Evolutionary conservation across 2,888 invertebrate genomes (phyloP).

Genomic region (Lordiphosa andalusiaca): DNA sequence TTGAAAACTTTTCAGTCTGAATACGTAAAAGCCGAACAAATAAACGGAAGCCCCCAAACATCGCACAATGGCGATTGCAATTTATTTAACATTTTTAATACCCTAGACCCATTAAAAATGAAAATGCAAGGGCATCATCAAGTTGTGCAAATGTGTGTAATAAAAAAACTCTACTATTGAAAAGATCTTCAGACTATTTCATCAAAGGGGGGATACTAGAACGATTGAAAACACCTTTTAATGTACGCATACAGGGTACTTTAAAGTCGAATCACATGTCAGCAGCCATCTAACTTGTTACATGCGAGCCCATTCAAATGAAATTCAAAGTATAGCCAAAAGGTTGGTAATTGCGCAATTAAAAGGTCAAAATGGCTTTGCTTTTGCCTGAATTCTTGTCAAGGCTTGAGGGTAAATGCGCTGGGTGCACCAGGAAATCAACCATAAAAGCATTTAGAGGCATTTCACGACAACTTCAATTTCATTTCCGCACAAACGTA

Average conservation of each 20-base stretch:
- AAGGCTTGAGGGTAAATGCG: constrained; percentile 28
- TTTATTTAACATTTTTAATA: no score
- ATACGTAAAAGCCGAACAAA: constrained; percentile 67
- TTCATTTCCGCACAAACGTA: constrained; percentile 18
- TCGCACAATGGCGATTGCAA: constrained; percentile 33
- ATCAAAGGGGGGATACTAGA: no score
- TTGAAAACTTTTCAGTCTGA: constrained; percentile 61
- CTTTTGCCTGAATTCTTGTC: constrained; percentile 12
- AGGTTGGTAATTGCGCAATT: constrained; percentile 43
- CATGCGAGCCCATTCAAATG: no score
- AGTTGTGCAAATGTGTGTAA: no score
- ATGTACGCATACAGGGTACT: no score
- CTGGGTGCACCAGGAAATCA: constrained; percentile 51
- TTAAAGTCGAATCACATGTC: no score
- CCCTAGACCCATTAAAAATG: constrained; percentile 4
- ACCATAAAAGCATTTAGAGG: constrained; percentile 45
- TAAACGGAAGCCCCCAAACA: constrained; percentile 69
- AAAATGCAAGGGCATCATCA: constrained; percentile 1
- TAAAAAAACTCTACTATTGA: no score
- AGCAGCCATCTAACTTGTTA: no score
- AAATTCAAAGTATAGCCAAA: constrained; percentile 4
- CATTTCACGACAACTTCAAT: constrained; percentile 64
- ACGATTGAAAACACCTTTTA: no score
- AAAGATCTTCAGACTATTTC: no score
- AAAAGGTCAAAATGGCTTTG: constrained; percentile 30